Evolutionary conservation across 2,888 invertebrate genomes (phyloP), one percentile per base, ranked within the genome.

Genomic region (Heliconius charithonia): DNA sequence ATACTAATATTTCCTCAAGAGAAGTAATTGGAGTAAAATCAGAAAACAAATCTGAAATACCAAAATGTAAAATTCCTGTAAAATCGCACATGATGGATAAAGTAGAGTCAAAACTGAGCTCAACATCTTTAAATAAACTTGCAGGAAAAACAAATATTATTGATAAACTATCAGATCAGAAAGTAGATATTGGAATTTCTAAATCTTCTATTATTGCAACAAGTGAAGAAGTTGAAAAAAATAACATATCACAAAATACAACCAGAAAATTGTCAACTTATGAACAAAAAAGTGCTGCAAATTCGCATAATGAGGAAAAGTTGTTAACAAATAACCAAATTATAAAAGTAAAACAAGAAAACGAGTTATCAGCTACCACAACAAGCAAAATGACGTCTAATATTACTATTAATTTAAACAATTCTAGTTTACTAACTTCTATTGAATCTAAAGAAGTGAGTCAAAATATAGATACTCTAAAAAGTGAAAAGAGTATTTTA

Each of bases 11-110:
- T 16, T 70, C 69, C 2, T 56, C 63, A 22, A 51, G 32, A 13
- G 69, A 79, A 77, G 32, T n/a, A 25, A 13, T 59, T 67, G 45
- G 4, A 25, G 56, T 65, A 67, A 67, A 73, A 32, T 37, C 51
- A 66, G 37, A 51, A 45, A 45, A 45, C 45, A 45, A 45, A 19
- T 45, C 59, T 56, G 77, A 77, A 51, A 6, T 66, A 2, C 10
- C 70, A 69, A 77, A 74, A 22, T 32, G 70, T 65, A 77, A 74
- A 65, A 77, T 80, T 27, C 74, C 73, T n/a, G 67, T 78, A 22
- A 67, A 27, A 59, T 41, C 29, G 0, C 37, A 77, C 29, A 62
- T 41, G 41, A 74, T 59, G 10, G 72, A 78, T 41, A 73, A 67
- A 67, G 10, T 45, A n/a, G 65, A 77, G 16, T 70, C 69, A 16